Evolutionary conservation across 2,113 vertebrate species (phyloP).

Genomic region (Protobothrops mucrosquamatus): DNA sequence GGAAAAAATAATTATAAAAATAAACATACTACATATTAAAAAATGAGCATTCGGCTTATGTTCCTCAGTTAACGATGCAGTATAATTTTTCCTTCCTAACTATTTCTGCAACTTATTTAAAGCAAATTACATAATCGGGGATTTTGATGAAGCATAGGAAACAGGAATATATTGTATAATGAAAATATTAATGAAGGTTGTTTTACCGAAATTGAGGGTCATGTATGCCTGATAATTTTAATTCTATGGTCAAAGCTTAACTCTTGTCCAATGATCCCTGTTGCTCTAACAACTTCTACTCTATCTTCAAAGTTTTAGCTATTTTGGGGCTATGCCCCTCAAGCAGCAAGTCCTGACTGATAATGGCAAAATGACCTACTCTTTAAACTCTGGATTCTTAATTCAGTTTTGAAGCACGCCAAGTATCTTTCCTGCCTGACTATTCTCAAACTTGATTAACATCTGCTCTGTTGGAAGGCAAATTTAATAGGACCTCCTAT

Average conservation of each 20-base stretch:
- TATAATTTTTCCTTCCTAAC: not conserved
- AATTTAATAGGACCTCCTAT: not conserved
- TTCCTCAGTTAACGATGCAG: not conserved
- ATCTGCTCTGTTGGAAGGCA: not conserved
- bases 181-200: not conserved
- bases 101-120: not conserved
- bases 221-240: not conserved
- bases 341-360: not conserved
- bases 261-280: not conserved
- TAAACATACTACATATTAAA: not conserved
- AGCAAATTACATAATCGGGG: not conserved
- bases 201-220: not conserved
- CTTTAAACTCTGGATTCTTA: not conserved
- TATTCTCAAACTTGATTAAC: not conserved
- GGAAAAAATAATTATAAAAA: not conserved
- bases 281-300: not conserved
- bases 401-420: not conserved
- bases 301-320: not conserved
- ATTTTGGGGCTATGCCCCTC: not conserved
- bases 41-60: not conserved
- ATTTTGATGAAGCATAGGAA: not conserved
- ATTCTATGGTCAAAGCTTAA: not conserved
- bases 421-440: not conserved
- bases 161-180: not conserved
- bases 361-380: not conserved